These are phyloP conservation scores for Petroica traversi DNA, from an alignment of 2,113 vertebrate genomes.

Conservation along the genomic window DNA sequence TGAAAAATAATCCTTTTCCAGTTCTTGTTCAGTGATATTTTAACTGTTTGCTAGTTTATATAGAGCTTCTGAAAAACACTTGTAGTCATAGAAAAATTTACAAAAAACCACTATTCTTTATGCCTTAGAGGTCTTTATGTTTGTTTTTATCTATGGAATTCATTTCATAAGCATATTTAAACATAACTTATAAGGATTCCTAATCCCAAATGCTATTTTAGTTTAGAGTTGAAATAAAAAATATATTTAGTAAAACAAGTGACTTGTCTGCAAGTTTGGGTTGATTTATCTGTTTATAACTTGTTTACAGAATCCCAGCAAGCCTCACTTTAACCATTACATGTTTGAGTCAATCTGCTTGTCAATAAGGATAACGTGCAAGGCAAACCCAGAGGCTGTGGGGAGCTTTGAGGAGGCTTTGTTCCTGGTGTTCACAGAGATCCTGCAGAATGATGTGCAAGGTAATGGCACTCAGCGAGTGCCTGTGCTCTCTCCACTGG, in stretches of 20 bases:
- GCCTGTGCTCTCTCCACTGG: background rate
- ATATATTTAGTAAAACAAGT: background rate
- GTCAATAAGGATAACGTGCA: constrained; percentile 95
- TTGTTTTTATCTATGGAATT: background rate
- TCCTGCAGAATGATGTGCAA: constrained; percentile 95
- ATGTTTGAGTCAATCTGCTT: constrained; percentile 98
- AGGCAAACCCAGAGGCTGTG: constrained; percentile 88
- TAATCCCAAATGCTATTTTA: background rate
- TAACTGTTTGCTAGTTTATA: background rate
- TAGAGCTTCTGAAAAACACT: background rate
- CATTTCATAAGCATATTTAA: background rate
- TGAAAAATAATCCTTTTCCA: background rate
- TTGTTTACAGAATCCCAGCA: constrained; percentile 93
- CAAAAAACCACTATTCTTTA: background rate
- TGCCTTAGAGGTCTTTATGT: background rate
- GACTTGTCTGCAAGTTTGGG: background rate
- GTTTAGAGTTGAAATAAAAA: background rate
- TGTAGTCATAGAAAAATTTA: too few relatives aligned
- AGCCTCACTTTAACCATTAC: constrained; percentile 99
- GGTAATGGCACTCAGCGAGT: constrained; percentile 71
- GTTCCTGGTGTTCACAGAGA: constrained; percentile 97
- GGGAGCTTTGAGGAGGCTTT: constrained; percentile 95
- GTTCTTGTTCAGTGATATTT: background rate
- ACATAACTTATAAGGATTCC: background rate
- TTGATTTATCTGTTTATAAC: background rate